Evolutionary conservation across 2,888 invertebrate genomes (phyloP).

Genomic region (Norana najaformis): DNA sequence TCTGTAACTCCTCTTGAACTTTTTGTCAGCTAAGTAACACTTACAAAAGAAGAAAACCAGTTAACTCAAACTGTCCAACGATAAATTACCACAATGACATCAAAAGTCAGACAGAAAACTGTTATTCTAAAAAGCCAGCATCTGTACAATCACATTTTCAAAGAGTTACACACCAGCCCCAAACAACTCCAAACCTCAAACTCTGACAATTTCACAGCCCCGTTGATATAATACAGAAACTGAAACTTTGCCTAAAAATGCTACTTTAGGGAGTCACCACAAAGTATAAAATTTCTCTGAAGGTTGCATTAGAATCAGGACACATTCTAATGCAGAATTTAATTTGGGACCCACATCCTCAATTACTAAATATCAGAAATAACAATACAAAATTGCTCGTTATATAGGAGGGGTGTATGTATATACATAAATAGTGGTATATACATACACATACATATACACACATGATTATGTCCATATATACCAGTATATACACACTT

Average conservation of each 20-base stretch:
- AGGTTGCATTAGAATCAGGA: not conserved
- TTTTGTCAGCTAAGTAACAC: not conserved
- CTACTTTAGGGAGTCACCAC: not conserved
- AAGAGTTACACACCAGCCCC: not conserved
- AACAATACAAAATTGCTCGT: constrained; percentile 2
- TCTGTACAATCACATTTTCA: not conserved
- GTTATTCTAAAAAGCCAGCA: not conserved
- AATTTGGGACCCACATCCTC: not conserved
- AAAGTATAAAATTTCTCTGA: not conserved
- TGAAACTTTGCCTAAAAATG: not conserved
- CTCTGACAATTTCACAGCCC: constrained; percentile 13
- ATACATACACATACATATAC: not conserved
- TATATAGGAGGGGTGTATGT: not conserved
- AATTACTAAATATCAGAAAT: not conserved
- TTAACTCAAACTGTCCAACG: not conserved
- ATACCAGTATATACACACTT: not conserved
- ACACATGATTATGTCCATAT: not conserved
- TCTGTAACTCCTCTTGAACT: not conserved
- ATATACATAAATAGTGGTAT: not conserved
- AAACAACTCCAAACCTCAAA: too few species aligned
- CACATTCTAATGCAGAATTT: not conserved
- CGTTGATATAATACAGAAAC: not conserved
- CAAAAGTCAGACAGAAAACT: not conserved
- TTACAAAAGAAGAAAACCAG: not conserved
- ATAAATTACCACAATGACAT: not conserved